Evolutionary conservation across 2,797 vertebrate species (phyloP).

Genomic region (Sebastes reedi): DNA sequence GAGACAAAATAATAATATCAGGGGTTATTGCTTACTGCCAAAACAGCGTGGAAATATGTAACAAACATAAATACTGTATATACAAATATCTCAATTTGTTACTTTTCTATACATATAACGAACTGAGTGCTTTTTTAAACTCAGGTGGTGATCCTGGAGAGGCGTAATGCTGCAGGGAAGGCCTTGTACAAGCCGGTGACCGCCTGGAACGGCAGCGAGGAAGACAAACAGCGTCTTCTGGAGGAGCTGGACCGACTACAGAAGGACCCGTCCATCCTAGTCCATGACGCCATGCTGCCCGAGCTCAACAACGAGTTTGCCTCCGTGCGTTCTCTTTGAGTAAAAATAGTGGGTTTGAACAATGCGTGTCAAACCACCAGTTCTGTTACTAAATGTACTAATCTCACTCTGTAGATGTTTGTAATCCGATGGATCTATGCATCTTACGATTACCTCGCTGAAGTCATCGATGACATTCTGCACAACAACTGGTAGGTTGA

Average conservation of each 20-base stretch:
- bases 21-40: background rate
- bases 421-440: slow-evolving; percentile 92
- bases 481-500: slow-evolving; percentile 92
- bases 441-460: slow-evolving; percentile 85
- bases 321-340: slow-evolving; percentile 80
- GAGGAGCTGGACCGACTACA: slow-evolving; percentile 89
- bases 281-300: slow-evolving; percentile 85
- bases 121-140: background rate
- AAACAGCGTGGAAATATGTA: background rate
- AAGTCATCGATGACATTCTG: slow-evolving; percentile 90
- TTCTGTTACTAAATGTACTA: background rate
- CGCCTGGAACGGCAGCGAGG: slow-evolving; percentile 90
- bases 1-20: background rate
- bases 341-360: background rate
- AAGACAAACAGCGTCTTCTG: slow-evolving; percentile 87
- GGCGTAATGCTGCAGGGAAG: slow-evolving; percentile 88
- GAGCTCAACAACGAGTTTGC: slow-evolving; percentile 95
- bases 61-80: no score
- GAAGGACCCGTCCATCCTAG: slow-evolving; percentile 89
- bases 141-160: slow-evolving; percentile 93
- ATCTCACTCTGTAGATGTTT: slow-evolving; percentile 84
- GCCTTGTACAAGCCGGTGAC: slow-evolving; percentile 86
- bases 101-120: background rate
- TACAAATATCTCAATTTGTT: background rate
- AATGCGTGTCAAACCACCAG: background rate